Base-by-base conservation (phyloP, 2,113 vertebrate species). In the Semnornis frantzii region DNA sequence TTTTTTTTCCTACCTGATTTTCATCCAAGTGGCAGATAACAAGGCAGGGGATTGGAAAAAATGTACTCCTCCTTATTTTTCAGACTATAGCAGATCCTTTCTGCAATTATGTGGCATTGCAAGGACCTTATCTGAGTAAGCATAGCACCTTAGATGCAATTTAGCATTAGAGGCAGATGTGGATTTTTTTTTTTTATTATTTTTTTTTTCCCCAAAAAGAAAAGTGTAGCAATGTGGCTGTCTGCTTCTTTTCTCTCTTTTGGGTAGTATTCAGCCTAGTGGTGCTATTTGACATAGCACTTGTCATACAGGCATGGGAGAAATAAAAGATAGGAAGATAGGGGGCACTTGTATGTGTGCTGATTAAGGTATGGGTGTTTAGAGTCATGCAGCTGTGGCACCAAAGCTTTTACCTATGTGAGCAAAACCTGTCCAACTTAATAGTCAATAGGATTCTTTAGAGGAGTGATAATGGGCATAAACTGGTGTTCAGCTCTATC, bases 1-100 rank as follows among this genome's bases (percentile, higher is more conserved):
- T 88, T 93, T 92, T 90, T 83, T 76, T 87, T 79, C 75, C 12
- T 69, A 11, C 59, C 18, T 76, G 68, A 76, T 96, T 97, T 96
- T 92, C 82, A 92, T 91, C 87, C 95, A 92, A 77, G 88, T 95
- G 93, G 84, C 88, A 97, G 95, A 94, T 93, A 96, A 89, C 75
- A 86, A 91, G 91, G 79, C 90, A 86, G 64, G 63, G 75, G 82
- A 91, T 94, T 90, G 93, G 69, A 91, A 96, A 90, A 93, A 72
- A 86, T 57, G 34, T 87, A 81, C 66, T 91, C 78, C 60, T 91
- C 37, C 44, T 79, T 63, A 76, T 95, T 95, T 92, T 82, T 78
- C 89, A 82, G 79, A 44, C 77, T 74, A 28, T 72, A 60, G 78
- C 85, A 86, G 65, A 64, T 73, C 60, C 52, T 91, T 71, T 91